A percentile compares a stretch with the other conserved stretches of the same genome.
Evolutionary conservation across 2,888 invertebrate species (phyloP).

Genomic region (Acrocera orbiculus): DNA sequence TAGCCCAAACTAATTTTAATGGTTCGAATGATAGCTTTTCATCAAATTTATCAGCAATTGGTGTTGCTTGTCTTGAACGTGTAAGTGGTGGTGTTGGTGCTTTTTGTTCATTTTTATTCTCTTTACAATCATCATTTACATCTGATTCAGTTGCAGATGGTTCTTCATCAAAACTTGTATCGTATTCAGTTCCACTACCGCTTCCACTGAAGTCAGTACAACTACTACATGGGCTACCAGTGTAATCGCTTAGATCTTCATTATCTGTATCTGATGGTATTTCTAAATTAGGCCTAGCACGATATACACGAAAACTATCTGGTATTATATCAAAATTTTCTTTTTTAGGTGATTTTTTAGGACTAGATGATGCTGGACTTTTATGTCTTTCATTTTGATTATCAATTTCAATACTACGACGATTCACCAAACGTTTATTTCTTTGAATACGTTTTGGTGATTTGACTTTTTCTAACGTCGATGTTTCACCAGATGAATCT

Average conservation of each 20-base stretch:
- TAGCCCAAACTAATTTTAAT: conserved; percentile 90
- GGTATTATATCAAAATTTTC: conserved; percentile 23
- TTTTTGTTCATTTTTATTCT: background rate
- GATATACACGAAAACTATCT: conserved; percentile 38
- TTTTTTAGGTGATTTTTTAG: conserved; percentile 20
- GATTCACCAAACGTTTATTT: conserved; percentile 24
- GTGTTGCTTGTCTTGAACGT: background rate
- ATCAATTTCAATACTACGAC: conserved; percentile 11
- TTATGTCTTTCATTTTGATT: conserved; percentile 10
- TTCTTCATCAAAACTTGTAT: conserved; percentile 27
- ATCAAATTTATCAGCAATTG: conserved; percentile 7
- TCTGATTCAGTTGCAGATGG: conserved; percentile 25
- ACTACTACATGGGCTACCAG: conserved; percentile 31
- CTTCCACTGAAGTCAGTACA: conserved; percentile 29
- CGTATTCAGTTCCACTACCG: conserved; percentile 27
- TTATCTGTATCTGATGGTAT: conserved; percentile 30
- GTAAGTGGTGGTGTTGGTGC: conserved; percentile 16
- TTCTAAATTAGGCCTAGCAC: conserved; percentile 30
- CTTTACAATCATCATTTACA: conserved; percentile 8
- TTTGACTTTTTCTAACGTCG: conserved; percentile 18
- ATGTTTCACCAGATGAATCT: conserved; percentile 15
- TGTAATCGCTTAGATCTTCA: conserved; percentile 21
- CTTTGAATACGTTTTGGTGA: conserved; percentile 24
- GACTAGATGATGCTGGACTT: conserved; percentile 19
- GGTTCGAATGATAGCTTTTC: conserved; percentile 46